These are phyloP conservation scores for Tenebrio molitor DNA, from an alignment of 1,140 invertebrate species.

Conservation along the genomic window DNA sequence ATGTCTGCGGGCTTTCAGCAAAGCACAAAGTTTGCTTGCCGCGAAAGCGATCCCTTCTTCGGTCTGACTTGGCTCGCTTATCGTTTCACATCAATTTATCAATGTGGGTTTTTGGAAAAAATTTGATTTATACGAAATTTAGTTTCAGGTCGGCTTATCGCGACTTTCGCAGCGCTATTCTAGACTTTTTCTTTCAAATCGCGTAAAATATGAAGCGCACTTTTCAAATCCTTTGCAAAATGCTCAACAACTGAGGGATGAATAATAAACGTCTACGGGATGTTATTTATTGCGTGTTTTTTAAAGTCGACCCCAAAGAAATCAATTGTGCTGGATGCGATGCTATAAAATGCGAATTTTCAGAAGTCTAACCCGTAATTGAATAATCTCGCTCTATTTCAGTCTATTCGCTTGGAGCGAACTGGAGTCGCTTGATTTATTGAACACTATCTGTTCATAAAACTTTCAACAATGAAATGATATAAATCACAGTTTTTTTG, in stretches of 20 bases:
- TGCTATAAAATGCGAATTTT: neutral
- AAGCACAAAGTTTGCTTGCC: no score
- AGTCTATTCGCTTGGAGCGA: no score
- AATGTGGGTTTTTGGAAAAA: neutral
- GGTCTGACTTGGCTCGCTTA: neutral
- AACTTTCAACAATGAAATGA: no score
- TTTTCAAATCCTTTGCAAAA: neutral
- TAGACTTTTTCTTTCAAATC: constrained; percentile 8
- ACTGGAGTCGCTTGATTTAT: no score
- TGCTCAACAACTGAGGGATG: neutral
- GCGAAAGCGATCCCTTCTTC: no score
- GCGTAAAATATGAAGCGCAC: neutral
- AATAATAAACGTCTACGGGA: constrained; percentile 2
- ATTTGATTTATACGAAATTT: neutral
- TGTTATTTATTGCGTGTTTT: neutral
- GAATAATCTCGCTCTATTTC: neutral
- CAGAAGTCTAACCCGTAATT: neutral
- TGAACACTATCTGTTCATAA: no score
- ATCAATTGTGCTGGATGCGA: neutral
- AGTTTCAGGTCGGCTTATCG: neutral
- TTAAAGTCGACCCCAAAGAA: neutral
- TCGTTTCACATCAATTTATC: neutral
- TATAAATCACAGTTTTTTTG: no score
- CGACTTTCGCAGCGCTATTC: neutral
- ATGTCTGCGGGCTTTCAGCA: no score